Evolutionary conservation across 2,797 vertebrate species (phyloP).

Genomic region (Siniperca scherzeri): DNA sequence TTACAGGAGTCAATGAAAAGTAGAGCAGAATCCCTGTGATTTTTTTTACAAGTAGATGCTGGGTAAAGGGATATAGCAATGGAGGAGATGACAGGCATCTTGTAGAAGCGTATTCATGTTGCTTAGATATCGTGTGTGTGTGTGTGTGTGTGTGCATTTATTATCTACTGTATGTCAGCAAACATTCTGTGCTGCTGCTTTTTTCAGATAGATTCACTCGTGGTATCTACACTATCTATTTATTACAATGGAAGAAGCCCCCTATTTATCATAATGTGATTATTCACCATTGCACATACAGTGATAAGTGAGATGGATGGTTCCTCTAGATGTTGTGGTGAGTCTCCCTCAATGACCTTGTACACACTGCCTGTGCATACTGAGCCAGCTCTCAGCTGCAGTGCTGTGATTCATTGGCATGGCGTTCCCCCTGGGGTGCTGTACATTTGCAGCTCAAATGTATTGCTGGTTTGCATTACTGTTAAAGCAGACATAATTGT

Average conservation of each 20-base stretch:
- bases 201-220: conserved; percentile 72
- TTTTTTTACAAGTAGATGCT: conserved; percentile 28
- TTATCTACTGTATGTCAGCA: conserved; percentile 55
- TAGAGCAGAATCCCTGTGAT: conserved; percentile 49
- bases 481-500: conserved; percentile 74
- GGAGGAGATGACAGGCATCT: conserved; percentile 45
- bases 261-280: conserved; percentile 82
- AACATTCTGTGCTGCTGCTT: conserved; percentile 36
- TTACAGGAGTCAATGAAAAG: conserved; percentile 57
- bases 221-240: conserved; percentile 71
- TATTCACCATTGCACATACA: conserved; percentile 77
- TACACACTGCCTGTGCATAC: conserved; percentile 59
- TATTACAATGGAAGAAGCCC: conserved; percentile 66
- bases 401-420: conserved; percentile 68
- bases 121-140: conserved; percentile 33
- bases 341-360: conserved; percentile 82
- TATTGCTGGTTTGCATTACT: conserved; percentile 62
- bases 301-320: conserved; percentile 85
- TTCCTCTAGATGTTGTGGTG: conserved; percentile 62
- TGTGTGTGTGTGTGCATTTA: conserved; percentile 12
- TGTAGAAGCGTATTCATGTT: conserved; percentile 4
- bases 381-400: conserved; percentile 62
- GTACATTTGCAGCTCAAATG: conserved; percentile 67
- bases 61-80: conserved; percentile 37
- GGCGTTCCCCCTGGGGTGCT: conserved; percentile 44